Evolutionary conservation across 2,113 vertebrate species (phyloP), one percentile per base, ranked within the genome.

Genomic region (Oreochromis spilurus): DNA sequence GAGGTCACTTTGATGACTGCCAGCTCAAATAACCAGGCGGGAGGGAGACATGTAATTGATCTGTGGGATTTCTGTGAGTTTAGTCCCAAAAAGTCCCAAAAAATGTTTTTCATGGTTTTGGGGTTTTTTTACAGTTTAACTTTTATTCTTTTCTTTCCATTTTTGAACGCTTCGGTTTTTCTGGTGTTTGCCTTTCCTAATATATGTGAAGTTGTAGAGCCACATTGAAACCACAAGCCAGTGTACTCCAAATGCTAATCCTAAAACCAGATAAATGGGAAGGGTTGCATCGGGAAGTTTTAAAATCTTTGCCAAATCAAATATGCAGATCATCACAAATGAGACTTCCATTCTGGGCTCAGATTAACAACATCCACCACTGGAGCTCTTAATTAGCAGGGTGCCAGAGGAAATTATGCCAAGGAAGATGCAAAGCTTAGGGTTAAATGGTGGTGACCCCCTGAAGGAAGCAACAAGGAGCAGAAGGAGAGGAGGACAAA

Each of bases 131-230:
- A 29, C 9, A 75, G 3, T 31, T 48, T 50, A 48, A 31, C 14
- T 31, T 77, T 75, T 75, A 19, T 72, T 72, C 0, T 17, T 72
- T 72, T 26, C 0, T 75, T 19, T 75, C 21, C 0, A 19, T 29
- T 50, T 75, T 75, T 75, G 24, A 75, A 75, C 31, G 4, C 24
- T 50, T 75, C 7, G 9, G 24, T 31, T 48, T 50, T 75, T 48
- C 16, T 75, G 70, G 2, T 77, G 70, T 48, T 75, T 45, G 67
- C 3, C 67, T 45, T 72, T 26, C 24, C 70, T 31, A 19, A 29
- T 72, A 72, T 48, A 45, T 72, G 40, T 48, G 67, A 48, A 7
- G 67, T 0, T 72, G 14, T 72, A 45, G 21, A 45, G 36, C 38
- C 65, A 70, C 38, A 26, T 3, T 43, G 38, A 24, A 43, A 16